Conservation (phyloP, 2,888 invertebrate species). For the Aromia moschata region DNA sequence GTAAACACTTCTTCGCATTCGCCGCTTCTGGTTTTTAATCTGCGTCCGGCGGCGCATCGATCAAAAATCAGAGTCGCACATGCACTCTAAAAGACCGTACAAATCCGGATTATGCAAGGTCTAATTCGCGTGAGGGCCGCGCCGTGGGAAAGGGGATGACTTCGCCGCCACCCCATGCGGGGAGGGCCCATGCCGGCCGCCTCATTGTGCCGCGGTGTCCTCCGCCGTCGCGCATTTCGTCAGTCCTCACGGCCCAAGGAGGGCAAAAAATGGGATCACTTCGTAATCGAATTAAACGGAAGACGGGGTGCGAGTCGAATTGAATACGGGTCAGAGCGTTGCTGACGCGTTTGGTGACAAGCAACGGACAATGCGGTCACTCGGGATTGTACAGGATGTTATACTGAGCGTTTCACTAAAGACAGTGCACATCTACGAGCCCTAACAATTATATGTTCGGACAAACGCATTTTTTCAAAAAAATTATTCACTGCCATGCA, state of each 20-base stretch:
- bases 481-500: too few species aligned
- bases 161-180: slow-evolving; percentile 45
- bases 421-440: too few species aligned
- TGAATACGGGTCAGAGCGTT: too few species aligned
- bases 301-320: too few species aligned
- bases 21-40: too few species aligned
- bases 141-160: slow-evolving; percentile 53
- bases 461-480: too few species aligned
- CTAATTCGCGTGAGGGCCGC: slow-evolving; percentile 43
- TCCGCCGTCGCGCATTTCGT: slow-evolving; percentile 29
- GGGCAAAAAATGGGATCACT: slow-evolving; percentile 39
- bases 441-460: too few species aligned
- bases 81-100: slow-evolving; percentile 41
- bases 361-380: too few species aligned
- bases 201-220: slow-evolving; percentile 43
- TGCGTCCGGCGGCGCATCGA: slow-evolving; percentile 22
- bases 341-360: too few species aligned
- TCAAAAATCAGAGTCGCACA: slow-evolving; percentile 32
- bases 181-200: slow-evolving; percentile 46
- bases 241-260: slow-evolving; percentile 36
- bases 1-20: too few species aligned
- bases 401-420: too few species aligned
- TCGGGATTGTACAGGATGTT: too few species aligned
- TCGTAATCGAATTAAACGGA: slow-evolving; percentile 43
- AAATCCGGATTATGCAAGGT: slow-evolving; percentile 41